These are phyloP conservation scores for Synanthedon andrenaeformis DNA, from an alignment of 2,888 invertebrate genomes.

Conservation along the genomic window DNA sequence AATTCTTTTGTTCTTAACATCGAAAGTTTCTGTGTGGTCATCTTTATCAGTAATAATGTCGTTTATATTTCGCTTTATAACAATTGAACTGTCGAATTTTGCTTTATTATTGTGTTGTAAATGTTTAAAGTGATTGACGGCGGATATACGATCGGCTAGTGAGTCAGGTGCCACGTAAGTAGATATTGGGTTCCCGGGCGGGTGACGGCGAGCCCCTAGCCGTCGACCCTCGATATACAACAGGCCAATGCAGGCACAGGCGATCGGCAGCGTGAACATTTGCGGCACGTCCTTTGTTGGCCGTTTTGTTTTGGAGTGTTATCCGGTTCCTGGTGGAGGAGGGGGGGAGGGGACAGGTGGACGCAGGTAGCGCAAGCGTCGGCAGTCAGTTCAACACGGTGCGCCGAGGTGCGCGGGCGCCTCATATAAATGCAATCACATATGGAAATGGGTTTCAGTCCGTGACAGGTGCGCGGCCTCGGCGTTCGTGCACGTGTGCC, in stretches of 20 bases:
- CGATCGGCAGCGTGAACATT: constrained; percentile 59
- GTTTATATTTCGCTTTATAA: constrained; percentile 14
- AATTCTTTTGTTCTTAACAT: constrained; percentile 33
- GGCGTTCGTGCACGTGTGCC: constrained; percentile 66
- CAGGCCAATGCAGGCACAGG: constrained; percentile 6
- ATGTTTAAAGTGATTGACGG: constrained; percentile 23
- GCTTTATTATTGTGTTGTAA: constrained; percentile 17
- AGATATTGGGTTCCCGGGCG: constrained; percentile 24
- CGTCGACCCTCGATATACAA: constrained; percentile 25
- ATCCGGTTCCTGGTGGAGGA: constrained; percentile 68
- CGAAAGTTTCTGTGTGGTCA: constrained; percentile 9
- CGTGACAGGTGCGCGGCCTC: constrained; percentile 67
- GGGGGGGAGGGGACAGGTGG: constrained; percentile 62
- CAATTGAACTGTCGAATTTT: constrained; percentile 13
- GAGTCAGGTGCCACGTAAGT: constrained; percentile 57
- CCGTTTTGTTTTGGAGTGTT: constrained; percentile 69
- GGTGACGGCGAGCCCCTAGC: constrained; percentile 23
- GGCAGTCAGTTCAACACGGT: constrained; percentile 56
- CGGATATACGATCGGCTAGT: constrained; percentile 31
- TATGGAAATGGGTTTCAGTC: constrained; percentile 64
- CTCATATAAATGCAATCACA: constrained; percentile 40
- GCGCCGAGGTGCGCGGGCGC: constrained; percentile 62
- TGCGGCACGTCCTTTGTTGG: constrained; percentile 69
- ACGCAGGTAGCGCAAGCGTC: constrained; percentile 62
- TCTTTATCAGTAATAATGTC: not conserved